Conservation (phyloP, 1,140 invertebrate species). For the Pollicipes pollicipes region DNA sequence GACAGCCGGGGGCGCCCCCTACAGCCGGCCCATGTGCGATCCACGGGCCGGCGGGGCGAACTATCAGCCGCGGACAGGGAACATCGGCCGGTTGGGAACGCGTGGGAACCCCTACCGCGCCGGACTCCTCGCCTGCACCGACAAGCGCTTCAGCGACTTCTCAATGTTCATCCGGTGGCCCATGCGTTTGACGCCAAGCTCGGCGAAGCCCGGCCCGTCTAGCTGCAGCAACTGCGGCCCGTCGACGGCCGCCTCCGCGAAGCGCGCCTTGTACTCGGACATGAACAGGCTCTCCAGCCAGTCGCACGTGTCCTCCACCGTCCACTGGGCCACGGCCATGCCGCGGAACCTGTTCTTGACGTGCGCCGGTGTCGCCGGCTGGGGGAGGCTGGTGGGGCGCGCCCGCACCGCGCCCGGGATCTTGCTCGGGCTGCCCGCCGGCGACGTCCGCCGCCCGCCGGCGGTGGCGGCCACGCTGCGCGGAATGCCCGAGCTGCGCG, state of each 20-base stretch:
- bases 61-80: no score
- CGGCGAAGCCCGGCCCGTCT: conserved; percentile 32
- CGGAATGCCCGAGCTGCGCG: neutral
- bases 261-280: conserved; percentile 32
- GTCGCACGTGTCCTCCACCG: conserved; percentile 30
- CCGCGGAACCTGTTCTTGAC: conserved; percentile 20
- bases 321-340: conserved; percentile 32
- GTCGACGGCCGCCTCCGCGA: conserved; percentile 29
- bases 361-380: neutral
- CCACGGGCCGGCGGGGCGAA: no score
- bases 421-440: conserved; percentile 6
- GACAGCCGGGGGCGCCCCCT: no score
- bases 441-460: neutral
- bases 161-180: conserved; percentile 37
- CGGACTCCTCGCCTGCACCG: conserved; percentile 17
- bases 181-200: conserved; percentile 34
- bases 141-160: conserved; percentile 25
- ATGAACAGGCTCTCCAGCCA: conserved; percentile 34
- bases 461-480: no score
- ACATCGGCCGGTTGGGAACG: no score
- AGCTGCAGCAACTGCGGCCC: conserved; percentile 31
- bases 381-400: neutral
- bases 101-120: no score
- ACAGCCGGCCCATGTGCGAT: no score
- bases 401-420: conserved; percentile 6